A percentile compares a stretch with the other conserved stretches of the same genome.
These are phyloP conservation scores for Linurgus olivaceus DNA, from an alignment of 2,797 vertebrate genomes.

Conservation along the genomic window DNA sequence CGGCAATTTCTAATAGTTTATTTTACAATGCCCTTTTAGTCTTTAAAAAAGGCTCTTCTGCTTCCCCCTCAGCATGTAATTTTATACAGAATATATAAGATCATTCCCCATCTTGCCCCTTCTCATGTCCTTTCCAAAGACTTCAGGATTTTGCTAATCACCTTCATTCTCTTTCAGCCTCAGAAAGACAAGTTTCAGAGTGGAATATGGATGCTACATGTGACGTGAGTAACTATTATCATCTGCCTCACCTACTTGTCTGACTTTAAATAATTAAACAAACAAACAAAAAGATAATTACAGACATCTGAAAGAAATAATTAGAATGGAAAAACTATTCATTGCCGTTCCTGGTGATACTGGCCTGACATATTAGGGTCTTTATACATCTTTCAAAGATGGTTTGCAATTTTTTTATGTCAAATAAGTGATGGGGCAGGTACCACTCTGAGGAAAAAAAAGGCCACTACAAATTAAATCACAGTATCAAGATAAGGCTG, in stretches of 20 bases:
- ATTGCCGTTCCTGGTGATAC: not conserved
- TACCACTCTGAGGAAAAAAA: not conserved
- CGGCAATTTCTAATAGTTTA: not conserved
- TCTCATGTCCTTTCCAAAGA: not conserved
- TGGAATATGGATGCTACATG: not conserved
- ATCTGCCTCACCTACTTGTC: not conserved
- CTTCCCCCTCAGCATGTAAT: not conserved
- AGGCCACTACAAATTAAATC: not conserved
- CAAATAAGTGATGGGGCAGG: not conserved
- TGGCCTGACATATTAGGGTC: not conserved
- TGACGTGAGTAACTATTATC: not conserved
- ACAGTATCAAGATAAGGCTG: not conserved
- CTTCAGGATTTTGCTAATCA: not conserved
- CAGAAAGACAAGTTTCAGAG: not conserved
- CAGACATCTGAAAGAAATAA: not conserved
- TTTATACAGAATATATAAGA: not conserved
- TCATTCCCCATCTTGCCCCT: not conserved
- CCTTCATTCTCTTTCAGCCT: not conserved
- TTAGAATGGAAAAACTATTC: not conserved
- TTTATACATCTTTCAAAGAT: not conserved
- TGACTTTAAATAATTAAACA: not conserved
- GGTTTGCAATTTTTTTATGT: not conserved
- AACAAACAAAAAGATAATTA: not conserved
- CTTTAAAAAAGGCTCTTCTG: not conserved
- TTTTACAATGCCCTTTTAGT: not conserved